phyloP scores from a whole-genome alignment of 2,113 vertebrate genomes.

The Arizona elegans region DNA sequence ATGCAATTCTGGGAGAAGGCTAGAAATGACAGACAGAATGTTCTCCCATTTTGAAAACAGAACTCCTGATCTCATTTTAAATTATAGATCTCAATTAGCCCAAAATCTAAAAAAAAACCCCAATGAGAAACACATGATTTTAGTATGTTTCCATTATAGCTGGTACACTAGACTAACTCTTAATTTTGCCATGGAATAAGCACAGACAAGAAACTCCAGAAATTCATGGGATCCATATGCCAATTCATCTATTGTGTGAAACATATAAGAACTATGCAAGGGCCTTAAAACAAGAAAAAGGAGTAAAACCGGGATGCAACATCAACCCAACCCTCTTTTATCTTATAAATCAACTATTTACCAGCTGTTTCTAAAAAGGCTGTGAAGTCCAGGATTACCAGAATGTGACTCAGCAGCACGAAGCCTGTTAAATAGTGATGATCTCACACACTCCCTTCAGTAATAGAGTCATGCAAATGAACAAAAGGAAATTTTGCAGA shows the following conservation, averaged over 20 bases:
- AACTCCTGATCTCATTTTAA: background rate
- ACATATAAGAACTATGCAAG: constrained; percentile 2
- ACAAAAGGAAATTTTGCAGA: background rate
- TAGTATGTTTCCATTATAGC: background rate
- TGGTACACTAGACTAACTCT: background rate
- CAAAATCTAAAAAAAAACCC: background rate
- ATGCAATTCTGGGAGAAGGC: background rate
- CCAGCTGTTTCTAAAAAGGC: constrained; percentile 12
- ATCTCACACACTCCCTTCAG: constrained; percentile 5
- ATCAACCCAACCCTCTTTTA: constrained; percentile 32
- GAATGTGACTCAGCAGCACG: constrained; percentile 13
- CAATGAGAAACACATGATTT: background rate
- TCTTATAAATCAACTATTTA: constrained; percentile 31
- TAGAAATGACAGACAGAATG: background rate
- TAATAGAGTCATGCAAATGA: background rate
- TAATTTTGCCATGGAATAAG: background rate
- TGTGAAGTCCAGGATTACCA: constrained; percentile 22
- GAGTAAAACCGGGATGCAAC: constrained; percentile 25
- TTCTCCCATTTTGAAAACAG: background rate
- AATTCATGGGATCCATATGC: background rate
- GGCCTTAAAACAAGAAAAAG: constrained; percentile 30
- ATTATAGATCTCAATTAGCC: background rate
- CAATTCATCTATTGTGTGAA: constrained; percentile 8
- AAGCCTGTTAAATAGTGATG: background rate
- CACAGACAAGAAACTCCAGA: background rate